Percentiles rank a stretch among this genome's conserved stretches.
Conservation (phyloP, 2,888 invertebrate species). For the Gortyna flavago region DNA sequence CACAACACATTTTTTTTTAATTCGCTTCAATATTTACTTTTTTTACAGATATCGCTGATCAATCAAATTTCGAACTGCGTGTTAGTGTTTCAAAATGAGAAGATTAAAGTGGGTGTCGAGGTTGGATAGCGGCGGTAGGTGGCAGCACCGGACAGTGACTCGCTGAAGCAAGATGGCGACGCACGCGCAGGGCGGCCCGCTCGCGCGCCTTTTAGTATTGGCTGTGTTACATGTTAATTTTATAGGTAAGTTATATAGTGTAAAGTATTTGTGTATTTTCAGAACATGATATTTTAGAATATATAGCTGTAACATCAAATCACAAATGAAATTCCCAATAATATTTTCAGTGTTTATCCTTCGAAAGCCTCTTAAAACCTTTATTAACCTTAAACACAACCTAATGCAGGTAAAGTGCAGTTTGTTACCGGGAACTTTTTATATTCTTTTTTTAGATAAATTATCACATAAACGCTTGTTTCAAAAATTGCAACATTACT, state of each 20-base stretch:
- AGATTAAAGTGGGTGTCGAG: slow-evolving; percentile 70
- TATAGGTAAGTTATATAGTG: slow-evolving; percentile 83
- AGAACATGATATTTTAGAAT: neutral
- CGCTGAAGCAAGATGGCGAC: slow-evolving; percentile 85
- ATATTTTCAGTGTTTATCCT: neutral
- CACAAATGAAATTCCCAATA: neutral
- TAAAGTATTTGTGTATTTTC: neutral
- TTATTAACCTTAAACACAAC: neutral
- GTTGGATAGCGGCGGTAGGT: slow-evolving; percentile 76
- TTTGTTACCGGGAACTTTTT: neutral
- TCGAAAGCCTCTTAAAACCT: neutral
- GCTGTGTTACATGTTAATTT: slow-evolving; percentile 87
- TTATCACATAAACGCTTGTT: slow-evolving; percentile 6
- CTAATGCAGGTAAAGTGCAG: neutral
- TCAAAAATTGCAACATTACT: slow-evolving; percentile 38
- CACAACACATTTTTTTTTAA: neutral
- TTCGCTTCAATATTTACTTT: neutral
- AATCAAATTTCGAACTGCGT: slow-evolving; percentile 29
- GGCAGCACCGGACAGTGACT: slow-evolving; percentile 81
- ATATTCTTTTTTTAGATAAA: slow-evolving; percentile 5
- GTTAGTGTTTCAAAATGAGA: slow-evolving; percentile 71
- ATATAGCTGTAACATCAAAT: neutral
- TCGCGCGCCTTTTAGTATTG: slow-evolving; percentile 84
- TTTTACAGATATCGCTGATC: slow-evolving; percentile 34
- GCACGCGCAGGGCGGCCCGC: slow-evolving; percentile 82